Conservation (phyloP, 1,140 invertebrate genomes). For the Drosophila kepulauana region DNA sequence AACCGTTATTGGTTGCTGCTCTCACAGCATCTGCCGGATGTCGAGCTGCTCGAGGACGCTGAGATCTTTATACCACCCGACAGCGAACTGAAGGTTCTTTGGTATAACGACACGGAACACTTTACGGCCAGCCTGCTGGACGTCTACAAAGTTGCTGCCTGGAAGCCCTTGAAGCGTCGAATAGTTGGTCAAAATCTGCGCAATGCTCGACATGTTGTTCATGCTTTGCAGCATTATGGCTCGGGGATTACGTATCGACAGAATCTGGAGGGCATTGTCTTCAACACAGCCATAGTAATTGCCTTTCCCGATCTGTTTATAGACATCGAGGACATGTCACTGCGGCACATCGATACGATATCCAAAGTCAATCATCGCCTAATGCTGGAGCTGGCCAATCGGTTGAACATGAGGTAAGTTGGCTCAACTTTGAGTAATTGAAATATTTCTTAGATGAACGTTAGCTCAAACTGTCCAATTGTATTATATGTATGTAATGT, state of each 20-base stretch:
- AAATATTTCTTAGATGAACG: too few relatives aligned
- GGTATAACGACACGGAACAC: slow-evolving; percentile 4
- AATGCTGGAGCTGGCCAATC: slow-evolving; percentile 84
- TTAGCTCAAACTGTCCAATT: too few relatives aligned
- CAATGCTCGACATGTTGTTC: slow-evolving; percentile 44
- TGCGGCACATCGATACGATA: slow-evolving; percentile 86
- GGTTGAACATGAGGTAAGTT: slow-evolving; percentile 85
- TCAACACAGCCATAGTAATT: slow-evolving; percentile 75
- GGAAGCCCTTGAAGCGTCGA: slow-evolving; percentile 53
- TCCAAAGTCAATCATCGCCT: slow-evolving; percentile 86
- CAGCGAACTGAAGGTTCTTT: slow-evolving; percentile 65
- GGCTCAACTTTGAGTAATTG: background rate
- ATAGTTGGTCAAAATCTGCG: slow-evolving; percentile 44
- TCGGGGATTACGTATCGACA: slow-evolving; percentile 74
- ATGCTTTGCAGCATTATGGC: slow-evolving; percentile 62
- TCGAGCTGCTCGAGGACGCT: slow-evolving; percentile 58
- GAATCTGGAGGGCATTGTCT: slow-evolving; percentile 75
- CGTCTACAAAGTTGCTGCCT: slow-evolving; percentile 71
- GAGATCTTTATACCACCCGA: slow-evolving; percentile 80
- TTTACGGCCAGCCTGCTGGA: slow-evolving; percentile 58
- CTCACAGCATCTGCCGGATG: slow-evolving; percentile 40
- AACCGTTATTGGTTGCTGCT: slow-evolving; percentile 78
- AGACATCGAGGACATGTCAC: slow-evolving; percentile 82
- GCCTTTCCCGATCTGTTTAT: slow-evolving; percentile 84
- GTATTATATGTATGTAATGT: too few relatives aligned